Conservation (phyloP, 2,797 vertebrate genomes). For the Perdix hodgsoniae region DNA sequence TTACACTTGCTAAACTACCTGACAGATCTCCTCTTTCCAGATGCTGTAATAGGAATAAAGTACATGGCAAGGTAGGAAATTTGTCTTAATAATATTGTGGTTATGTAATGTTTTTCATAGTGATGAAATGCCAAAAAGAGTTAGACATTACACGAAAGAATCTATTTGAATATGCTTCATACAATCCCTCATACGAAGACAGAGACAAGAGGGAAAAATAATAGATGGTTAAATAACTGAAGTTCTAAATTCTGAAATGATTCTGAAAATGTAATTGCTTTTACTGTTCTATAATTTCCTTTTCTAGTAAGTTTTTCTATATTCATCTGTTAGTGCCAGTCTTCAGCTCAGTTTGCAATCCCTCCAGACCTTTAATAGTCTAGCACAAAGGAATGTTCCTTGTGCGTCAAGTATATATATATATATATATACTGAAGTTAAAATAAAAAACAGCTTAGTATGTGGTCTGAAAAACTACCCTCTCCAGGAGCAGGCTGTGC, state of each 20-base stretch:
- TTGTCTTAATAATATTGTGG: background rate
- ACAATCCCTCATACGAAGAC: background rate
- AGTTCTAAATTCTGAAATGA: background rate
- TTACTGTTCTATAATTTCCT: background rate
- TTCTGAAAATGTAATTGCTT: background rate
- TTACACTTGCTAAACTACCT: constrained; percentile 78
- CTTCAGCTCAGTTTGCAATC: background rate
- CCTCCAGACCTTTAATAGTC: background rate
- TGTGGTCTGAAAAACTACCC: background rate
- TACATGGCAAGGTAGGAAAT: background rate
- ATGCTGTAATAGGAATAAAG: constrained; percentile 24
- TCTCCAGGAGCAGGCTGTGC: background rate
- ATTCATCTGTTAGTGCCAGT: background rate
- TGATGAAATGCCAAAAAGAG: background rate
- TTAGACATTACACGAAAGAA: constrained; percentile 12
- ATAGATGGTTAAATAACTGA: background rate
- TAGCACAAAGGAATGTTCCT: background rate
- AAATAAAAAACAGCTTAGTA: background rate
- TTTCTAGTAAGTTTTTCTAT: background rate
- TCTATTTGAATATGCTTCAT: background rate
- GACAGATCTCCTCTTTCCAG: constrained; percentile 76
- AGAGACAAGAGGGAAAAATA: background rate
- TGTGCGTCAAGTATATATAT: background rate
- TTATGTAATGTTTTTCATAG: constrained; percentile 27
- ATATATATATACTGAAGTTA: background rate